Conservation (phyloP, 2,888 invertebrate genomes). For the Pyrochroa serraticornis region DNA sequence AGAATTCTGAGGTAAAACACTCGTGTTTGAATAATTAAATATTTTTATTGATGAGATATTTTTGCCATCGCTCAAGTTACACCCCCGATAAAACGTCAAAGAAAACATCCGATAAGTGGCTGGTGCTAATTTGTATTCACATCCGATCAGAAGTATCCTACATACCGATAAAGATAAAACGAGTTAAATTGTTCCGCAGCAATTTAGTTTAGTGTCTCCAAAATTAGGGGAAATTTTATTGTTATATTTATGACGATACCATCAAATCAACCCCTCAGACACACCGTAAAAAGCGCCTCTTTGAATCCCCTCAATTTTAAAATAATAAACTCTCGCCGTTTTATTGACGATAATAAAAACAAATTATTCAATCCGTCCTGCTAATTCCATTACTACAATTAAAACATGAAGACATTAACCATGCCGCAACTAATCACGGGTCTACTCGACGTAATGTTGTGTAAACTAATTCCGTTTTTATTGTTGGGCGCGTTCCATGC, state of each 20-base stretch:
- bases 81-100: constrained; percentile 6
- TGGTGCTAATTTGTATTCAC: constrained; percentile 29
- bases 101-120: constrained; percentile 20
- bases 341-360: no score
- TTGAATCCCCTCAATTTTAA: no score
- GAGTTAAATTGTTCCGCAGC: constrained; percentile 20
- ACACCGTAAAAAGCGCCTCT: no score
- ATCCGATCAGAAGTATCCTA: constrained; percentile 28
- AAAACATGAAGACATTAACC: constrained; percentile 11
- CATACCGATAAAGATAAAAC: constrained; percentile 25
- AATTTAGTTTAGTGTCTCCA: constrained; percentile 11
- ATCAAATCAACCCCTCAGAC: no score
- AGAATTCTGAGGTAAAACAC: not conserved
- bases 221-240: not conserved
- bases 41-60: not conserved
- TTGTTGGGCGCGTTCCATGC: not conserved
- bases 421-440: constrained; percentile 15
- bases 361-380: no score
- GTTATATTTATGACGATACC: not conserved
- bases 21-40: not conserved
- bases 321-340: no score
- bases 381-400: not conserved
- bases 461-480: constrained; percentile 27
- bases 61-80: not conserved
- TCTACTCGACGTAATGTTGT: constrained; percentile 19